Base-by-base conservation (phyloP, 2,113 vertebrate species). In the Salminus brasiliensis region DNA sequence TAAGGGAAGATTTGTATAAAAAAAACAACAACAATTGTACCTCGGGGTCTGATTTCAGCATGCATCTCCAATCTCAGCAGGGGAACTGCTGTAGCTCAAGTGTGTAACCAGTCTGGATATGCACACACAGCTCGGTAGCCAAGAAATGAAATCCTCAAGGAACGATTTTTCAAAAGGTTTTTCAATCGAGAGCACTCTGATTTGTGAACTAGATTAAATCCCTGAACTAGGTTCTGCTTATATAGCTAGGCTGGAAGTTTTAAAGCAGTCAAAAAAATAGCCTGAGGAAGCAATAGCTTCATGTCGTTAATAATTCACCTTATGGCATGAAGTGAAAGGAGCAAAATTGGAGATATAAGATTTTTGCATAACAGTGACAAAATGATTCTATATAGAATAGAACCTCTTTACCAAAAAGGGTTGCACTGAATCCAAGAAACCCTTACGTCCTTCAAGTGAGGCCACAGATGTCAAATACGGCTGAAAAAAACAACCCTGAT, bases 1-100 rank as follows among this genome's bases (percentile, higher is more conserved):
- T 89, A 83, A 78, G 53, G 71, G 65, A 25, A 80, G 86, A 80
- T 91, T 89, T 86, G 82, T 84, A 87, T 85, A 87, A 82, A 66
- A 7, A 52, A n/a, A 52, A 86, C 87, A 86, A 87, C 81, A 66
- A 67, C 47, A 88, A 80, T 43, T 34, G 67, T 81, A 88, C 88
- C 86, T 88, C 65, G 13, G 89, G 91, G 84, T 88, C 84, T 83
- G 66, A 82, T 78, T 88, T 25, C 5, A 79, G 79, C 83, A 68
- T 83, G 79, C 74, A 72, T 78, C 60, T 81, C 73, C 75, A 34
- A 72, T 57, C 49, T 72, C 66, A 66, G 72, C 72, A 30, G 39
- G 66, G 77, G 36, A 66, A 59, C 45, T 23, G 36, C 47, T 59
- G 34, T 9, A 67, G 23, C 45, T 39, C 18, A 49, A 49, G 45